These are phyloP conservation scores for Polylopha cassiicola DNA, from an alignment of 2,888 invertebrate genomes.

Conservation along the genomic window DNA sequence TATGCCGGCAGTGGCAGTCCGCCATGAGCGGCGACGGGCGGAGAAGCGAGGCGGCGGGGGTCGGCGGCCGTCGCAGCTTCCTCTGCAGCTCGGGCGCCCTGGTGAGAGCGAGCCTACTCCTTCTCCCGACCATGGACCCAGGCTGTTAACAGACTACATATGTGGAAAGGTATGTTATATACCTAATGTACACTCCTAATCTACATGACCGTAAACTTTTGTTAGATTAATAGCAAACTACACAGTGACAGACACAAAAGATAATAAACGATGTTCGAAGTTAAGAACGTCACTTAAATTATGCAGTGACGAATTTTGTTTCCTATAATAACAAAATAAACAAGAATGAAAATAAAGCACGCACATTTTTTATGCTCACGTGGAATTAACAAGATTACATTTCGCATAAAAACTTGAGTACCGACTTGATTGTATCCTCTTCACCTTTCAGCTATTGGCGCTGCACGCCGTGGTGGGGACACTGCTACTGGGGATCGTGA, in stretches of 20 bases:
- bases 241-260: too few relatives aligned
- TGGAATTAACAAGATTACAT: too few relatives aligned
- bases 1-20: conserved; percentile 91
- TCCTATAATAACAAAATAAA: too few relatives aligned
- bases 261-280: too few relatives aligned
- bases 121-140: conserved; percentile 74
- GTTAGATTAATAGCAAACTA: too few relatives aligned
- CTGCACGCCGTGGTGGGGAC: conserved; percentile 86
- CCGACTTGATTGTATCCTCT: neutral
- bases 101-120: conserved; percentile 81
- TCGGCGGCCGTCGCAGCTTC: conserved; percentile 81
- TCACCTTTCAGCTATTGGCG: conserved; percentile 78
- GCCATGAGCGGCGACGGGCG: conserved; percentile 86
- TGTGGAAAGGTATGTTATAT: conserved; percentile 80
- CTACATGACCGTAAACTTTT: neutral
- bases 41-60: conserved; percentile 82
- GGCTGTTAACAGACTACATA: conserved; percentile 81
- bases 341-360: too few relatives aligned
- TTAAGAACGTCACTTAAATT: too few relatives aligned
- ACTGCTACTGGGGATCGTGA: conserved; percentile 83
- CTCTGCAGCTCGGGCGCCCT: conserved; percentile 80
- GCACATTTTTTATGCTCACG: too few relatives aligned
- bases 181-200: conserved; percentile 17
- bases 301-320: too few relatives aligned
- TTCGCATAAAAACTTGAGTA: neutral